Evolutionary conservation across 2,113 vertebrate genomes (phyloP).

Genomic region (Trogon melanurus): DNA sequence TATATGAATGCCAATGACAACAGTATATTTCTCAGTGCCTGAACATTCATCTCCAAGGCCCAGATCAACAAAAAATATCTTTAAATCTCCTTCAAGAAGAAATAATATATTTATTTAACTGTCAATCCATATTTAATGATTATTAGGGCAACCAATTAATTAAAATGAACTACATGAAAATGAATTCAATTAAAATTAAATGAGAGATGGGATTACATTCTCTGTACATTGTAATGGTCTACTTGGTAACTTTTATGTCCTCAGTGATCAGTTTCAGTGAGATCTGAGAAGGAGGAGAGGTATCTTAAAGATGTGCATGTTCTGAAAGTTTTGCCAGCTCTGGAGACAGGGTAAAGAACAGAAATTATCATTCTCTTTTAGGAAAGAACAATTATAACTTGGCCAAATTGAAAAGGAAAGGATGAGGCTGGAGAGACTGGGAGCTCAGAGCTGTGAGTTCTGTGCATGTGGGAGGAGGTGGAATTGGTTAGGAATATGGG

Average conservation of each 20-base stretch:
- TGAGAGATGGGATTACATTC: background rate
- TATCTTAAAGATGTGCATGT: background rate
- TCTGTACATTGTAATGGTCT: background rate
- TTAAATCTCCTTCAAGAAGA: background rate
- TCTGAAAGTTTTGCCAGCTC: background rate
- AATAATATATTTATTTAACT: slow-evolving; percentile 31
- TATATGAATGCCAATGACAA: background rate
- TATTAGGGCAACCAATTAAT: slow-evolving; percentile 26
- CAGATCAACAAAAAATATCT: background rate
- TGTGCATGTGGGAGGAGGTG: background rate
- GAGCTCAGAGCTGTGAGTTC: background rate
- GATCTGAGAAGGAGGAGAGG: background rate
- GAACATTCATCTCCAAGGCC: background rate
- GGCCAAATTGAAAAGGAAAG: background rate
- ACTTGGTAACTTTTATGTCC: background rate
- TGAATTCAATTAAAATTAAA: slow-evolving; percentile 34
- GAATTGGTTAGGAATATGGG: background rate
- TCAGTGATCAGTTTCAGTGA: background rate
- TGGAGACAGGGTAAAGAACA: background rate
- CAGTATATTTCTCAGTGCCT: background rate
- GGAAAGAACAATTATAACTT: slow-evolving; percentile 21
- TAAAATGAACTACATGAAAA: slow-evolving; percentile 16
- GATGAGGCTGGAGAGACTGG: accelerated
- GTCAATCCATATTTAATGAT: background rate
- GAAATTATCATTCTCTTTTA: background rate